A percentile compares a stretch with the other conserved stretches of the same genome.
Conservation (phyloP, 2,888 invertebrate genomes). For the Cyclophora albipunctata region DNA sequence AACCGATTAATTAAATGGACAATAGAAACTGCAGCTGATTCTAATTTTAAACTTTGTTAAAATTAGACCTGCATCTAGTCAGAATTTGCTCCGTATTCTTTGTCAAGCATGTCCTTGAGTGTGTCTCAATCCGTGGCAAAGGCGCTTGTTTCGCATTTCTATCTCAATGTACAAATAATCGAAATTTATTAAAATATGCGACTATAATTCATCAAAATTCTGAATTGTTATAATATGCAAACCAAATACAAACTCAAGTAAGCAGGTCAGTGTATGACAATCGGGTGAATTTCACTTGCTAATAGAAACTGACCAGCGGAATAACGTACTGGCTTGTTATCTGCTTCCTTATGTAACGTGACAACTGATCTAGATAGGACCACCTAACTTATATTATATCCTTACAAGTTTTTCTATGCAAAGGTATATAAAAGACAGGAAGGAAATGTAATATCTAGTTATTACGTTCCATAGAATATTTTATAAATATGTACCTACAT, state of each 20-base stretch:
- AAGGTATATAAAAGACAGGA: no score
- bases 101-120: no score
- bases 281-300: constrained; percentile 49
- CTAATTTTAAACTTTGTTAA: constrained; percentile 22
- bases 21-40: constrained; percentile 22
- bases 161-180: no score
- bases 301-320: constrained; percentile 33
- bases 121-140: no score
- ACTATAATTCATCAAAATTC: constrained; percentile 6
- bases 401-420: no score
- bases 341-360: constrained; percentile 16
- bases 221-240: constrained; percentile 10
- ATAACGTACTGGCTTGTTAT: constrained; percentile 29
- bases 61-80: constrained; percentile 1
- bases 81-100: no score
- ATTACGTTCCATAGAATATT: no score
- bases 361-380: background rate
- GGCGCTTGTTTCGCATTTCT: no score
- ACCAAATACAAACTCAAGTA: constrained; percentile 23
- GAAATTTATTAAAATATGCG: no score
- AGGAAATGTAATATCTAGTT: no score
- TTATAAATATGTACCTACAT: no score
- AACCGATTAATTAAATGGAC: constrained; percentile 29
- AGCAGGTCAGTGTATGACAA: constrained; percentile 39
- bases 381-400: background rate